Conservation (phyloP, 2,113 vertebrate species). For the Carassius carassius region DNA sequence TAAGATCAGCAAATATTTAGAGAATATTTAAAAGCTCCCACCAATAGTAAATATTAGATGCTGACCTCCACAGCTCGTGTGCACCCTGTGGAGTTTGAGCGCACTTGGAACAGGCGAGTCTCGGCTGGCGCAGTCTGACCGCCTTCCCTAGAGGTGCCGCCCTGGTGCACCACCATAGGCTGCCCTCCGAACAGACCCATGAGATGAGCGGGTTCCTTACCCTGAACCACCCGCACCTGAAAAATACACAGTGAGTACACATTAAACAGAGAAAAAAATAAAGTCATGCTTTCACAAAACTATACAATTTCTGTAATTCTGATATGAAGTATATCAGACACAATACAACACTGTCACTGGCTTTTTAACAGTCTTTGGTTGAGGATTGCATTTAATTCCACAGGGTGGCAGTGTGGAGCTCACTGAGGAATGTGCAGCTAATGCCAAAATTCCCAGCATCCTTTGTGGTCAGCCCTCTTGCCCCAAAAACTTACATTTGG, state of each 20-base stretch:
- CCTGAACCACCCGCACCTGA: constrained; percentile 93
- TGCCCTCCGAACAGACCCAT: constrained; percentile 93
- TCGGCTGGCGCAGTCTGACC: constrained; percentile 83
- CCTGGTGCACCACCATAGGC: constrained; percentile 92
- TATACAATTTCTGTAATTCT: no score
- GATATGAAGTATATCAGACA: no score
- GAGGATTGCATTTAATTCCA: not conserved
- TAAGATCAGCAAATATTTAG: not conserved
- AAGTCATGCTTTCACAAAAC: not conserved
- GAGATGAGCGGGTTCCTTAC: constrained; percentile 94
- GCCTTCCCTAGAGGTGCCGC: constrained; percentile 91
- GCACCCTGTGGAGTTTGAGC: constrained; percentile 87
- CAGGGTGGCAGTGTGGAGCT: constrained; percentile 26
- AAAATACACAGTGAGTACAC: constrained; percentile 21
- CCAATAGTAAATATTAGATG: not conserved
- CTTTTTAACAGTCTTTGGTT: not conserved
- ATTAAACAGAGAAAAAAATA: constrained; percentile 13
- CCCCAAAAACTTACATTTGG: not conserved
- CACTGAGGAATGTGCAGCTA: constrained; percentile 54
- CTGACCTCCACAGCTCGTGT: constrained; percentile 95
- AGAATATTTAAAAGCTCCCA: not conserved
- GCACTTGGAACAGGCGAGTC: constrained; percentile 92
- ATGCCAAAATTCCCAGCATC: constrained; percentile 47
- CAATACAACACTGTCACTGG: no score
- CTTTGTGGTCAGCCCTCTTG: constrained; percentile 27